Evolutionary conservation across 2,113 vertebrate genomes (phyloP).

Genomic region (Etheostoma cragini): DNA sequence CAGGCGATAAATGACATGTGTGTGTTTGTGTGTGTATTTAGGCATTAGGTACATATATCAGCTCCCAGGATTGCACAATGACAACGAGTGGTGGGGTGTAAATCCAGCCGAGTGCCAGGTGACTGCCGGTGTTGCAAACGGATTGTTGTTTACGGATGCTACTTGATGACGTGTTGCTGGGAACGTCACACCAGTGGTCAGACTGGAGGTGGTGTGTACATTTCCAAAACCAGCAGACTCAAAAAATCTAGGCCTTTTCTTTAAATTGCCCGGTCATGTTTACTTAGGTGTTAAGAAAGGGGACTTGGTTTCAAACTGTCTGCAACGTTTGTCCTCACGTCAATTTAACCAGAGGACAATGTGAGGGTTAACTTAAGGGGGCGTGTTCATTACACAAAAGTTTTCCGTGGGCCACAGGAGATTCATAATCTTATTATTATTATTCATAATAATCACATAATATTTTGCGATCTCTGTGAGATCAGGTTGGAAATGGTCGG

Average conservation of each 20-base stretch:
- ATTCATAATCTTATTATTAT: no score
- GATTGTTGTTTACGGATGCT: conserved; percentile 52
- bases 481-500: no score
- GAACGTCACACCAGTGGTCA: neutral
- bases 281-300: conserved; percentile 9
- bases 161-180: conserved; percentile 16
- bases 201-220: neutral
- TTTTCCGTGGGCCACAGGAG: no score
- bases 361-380: no score
- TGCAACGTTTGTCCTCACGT: no score
- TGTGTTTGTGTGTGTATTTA: conserved; percentile 1
- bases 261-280: conserved; percentile 16
- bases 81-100: conserved; percentile 42
- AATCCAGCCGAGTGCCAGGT: conserved; percentile 66
- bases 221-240: conserved; percentile 34
- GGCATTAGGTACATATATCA: conserved; percentile 13
- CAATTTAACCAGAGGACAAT: no score
- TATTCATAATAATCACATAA: no score
- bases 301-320: neutral
- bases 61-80: conserved; percentile 21
- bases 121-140: conserved; percentile 47
- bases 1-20: no score
- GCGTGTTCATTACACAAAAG: no score
- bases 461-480: no score
- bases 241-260: conserved; percentile 10